Evolutionary conservation across 2,888 invertebrate genomes (phyloP), one percentile per base, ranked within the genome.

Genomic region (Gryllus longicercus): DNA sequence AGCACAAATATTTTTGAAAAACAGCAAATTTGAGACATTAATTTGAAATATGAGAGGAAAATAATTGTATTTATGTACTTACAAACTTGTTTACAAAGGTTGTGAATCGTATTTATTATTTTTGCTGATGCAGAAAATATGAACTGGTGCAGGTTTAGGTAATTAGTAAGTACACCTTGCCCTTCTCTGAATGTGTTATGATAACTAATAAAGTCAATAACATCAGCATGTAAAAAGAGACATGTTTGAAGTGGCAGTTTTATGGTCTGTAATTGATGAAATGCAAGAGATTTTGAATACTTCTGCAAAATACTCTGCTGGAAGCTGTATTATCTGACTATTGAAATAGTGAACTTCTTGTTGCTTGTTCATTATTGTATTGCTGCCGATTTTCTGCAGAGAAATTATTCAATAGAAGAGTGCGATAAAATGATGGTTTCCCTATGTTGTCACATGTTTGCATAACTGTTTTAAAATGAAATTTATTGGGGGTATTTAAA

Each of bases 101-200:
- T 38, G 38, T 38, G 38, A 38, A 38, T 38, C 38, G 38, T 38
- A 38, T 38, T 38, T 63, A 63, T 63, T 63, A 63, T 18, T 63
- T 63, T 18, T 18, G 63, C n/a, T 63, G n/a, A 63, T n/a, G n/a
- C 14, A 18, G 63, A 63, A 63, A 18, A 63, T n/a, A 63, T 38
- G n/a, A 63, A 18, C 63, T 63, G 16, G n/a, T 18, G 63, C n/a
- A 63, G 63, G 63, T 63, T 81, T 81, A 79, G 78, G 79, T 80
- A 81, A 82, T 80, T 78, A 75, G 50, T 79, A 78, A 79, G 76
- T 74, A 77, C 77, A 77, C 79, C 74, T 74, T 82, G 81, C 76
- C 76, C 78, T 78, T 82, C 76, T 80, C 79, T 79, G 63, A 63
- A 63, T 63, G 63, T 63, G 63, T 18, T 63, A 63, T n/a, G 14